Evolutionary conservation across 2,888 invertebrate species (phyloP).

Genomic region (Spialia ferax): DNA sequence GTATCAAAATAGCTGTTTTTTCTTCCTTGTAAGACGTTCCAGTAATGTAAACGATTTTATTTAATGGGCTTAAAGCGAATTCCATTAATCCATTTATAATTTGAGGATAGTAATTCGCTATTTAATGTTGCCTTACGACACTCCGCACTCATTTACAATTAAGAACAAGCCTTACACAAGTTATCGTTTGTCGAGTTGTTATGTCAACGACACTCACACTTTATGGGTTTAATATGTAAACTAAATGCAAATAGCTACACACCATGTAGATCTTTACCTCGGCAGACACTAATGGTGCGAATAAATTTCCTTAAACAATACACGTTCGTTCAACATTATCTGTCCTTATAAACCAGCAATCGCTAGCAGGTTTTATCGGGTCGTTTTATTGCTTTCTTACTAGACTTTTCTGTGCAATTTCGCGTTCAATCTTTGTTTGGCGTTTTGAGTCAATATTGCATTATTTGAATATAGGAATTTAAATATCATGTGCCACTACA

Average conservation of each 20-base stretch:
- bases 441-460: conserved; percentile 12
- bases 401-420: conserved; percentile 33
- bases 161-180: conserved; percentile 47
- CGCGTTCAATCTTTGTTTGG: conserved; percentile 17
- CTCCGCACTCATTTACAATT: conserved; percentile 25
- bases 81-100: conserved; percentile 16
- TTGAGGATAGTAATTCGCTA: conserved; percentile 28
- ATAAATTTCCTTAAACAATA: conserved; percentile 55
- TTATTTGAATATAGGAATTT: background rate
- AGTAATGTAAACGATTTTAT: conserved; percentile 15
- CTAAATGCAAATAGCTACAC: conserved; percentile 73
- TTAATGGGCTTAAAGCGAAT: conserved; percentile 8
- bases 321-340: conserved; percentile 45
- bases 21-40: background rate
- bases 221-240: conserved; percentile 77
- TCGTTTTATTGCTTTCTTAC: conserved; percentile 36
- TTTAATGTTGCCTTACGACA: conserved; percentile 31
- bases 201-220: conserved; percentile 65
- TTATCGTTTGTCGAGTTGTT: conserved; percentile 56
- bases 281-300: conserved; percentile 55
- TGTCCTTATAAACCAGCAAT: conserved; percentile 42
- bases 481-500: too few species aligned
- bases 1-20: background rate
- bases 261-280: conserved; percentile 56
- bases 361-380: conserved; percentile 43